Evolutionary conservation across 1,140 invertebrate species (phyloP), one percentile per base, ranked within the genome.

Genomic region (Trinorchestia longiramus): DNA sequence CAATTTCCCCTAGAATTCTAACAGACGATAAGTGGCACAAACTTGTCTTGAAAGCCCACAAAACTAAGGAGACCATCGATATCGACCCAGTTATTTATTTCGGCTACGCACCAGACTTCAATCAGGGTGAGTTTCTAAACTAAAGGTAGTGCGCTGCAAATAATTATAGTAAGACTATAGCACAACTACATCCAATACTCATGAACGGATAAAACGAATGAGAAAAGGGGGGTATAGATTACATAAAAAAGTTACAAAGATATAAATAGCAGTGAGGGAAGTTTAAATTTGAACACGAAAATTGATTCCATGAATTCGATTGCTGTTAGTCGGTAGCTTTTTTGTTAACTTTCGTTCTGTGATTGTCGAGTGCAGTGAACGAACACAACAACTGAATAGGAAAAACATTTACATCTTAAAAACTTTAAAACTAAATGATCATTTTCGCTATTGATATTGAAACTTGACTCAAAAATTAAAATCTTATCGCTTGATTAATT

Each of bases 91-190:
- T 94, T 11, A 43, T 94, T 44, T 94, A 45, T 40, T 94, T 94
- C 92, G 92, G 92, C 11, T 94, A 94, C 44, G 92, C 92, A 1
- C 92, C 92, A n/a, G 92, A 94, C 44, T 94, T 94, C 44, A 94
- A 94, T 36, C 92, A 94, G 47, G 43, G 92, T 94, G 43, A 17
- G 8, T 43, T 36, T 11, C 11, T 1, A 77, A 36, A 28, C 28
- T 28, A 23, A 53, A 28, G 62, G 11, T 36, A 77, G 11, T 77
- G 62, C 15, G 3, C 15, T 1, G 62, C 62, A 77, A 53, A 28
- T 23, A 77, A 77, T 77, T 36, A 36, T 1, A 28, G 1, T 36
- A 36, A 19, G 36, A 77, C 15, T 77, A 77, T 3, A 23, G 28
- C 62, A 77, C 28, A 28, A 36, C 62, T 77, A 3, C 28, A 36